Conservation (phyloP, 2,888 invertebrate species). For the Allygus modestus region DNA sequence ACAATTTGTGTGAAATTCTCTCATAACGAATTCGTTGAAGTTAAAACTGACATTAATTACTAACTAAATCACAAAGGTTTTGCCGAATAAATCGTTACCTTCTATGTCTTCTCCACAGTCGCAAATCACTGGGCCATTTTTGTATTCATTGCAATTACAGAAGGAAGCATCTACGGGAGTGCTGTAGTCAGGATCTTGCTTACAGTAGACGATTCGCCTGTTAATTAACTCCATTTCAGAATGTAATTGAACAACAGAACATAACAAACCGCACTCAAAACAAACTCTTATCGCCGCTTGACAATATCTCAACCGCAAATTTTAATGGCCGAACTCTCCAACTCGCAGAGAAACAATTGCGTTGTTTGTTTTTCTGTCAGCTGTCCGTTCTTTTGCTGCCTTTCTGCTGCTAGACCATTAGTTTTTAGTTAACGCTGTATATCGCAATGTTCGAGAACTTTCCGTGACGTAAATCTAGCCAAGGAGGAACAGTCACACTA, state of each 20-base stretch:
- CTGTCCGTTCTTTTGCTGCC: not conserved
- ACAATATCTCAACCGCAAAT: not conserved
- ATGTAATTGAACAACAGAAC: constrained; percentile 1
- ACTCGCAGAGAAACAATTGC: not conserved
- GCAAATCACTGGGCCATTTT: constrained; percentile 39
- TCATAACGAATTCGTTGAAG: too few relatives aligned
- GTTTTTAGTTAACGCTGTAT: not conserved
- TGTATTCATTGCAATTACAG: constrained; percentile 32
- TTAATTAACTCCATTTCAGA: constrained; percentile 41
- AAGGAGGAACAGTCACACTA: not conserved
- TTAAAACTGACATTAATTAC: too few relatives aligned
- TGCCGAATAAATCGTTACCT: not conserved
- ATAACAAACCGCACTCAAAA: constrained; percentile 35
- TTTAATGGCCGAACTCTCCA: constrained; percentile 25
- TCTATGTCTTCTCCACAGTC: constrained; percentile 51
- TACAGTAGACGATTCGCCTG: constrained; percentile 48
- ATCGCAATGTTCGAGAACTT: constrained; percentile 22
- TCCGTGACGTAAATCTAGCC: not conserved
- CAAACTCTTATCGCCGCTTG: constrained; percentile 27
- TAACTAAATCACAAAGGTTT: too few relatives aligned
- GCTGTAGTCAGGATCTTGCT: constrained; percentile 32
- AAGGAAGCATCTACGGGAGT: constrained; percentile 18
- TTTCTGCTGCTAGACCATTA: constrained; percentile 15
- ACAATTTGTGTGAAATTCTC: too few relatives aligned
- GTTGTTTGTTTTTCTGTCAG: constrained; percentile 54